Base-by-base conservation (phyloP, 2,797 vertebrate species). In the Neosilurus hyrtlii region DNA sequence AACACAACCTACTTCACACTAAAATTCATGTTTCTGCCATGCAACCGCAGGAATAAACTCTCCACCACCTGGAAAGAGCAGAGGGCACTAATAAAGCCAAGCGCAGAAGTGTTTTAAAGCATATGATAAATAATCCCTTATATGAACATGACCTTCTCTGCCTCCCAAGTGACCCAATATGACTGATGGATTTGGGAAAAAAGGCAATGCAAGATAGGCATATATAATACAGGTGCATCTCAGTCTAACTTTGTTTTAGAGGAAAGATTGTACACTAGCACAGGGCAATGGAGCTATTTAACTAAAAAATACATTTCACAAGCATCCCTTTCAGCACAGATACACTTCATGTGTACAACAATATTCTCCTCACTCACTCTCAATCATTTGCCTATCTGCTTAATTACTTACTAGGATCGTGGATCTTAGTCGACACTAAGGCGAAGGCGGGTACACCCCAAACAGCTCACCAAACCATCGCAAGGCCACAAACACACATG, bases 11-110 rank as follows among this genome's bases (percentile, higher is more conserved):
- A 9, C 52, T 57, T 57, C 57, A 24, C 73, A 54, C 54, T 59
- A 22, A 75, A 59, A 75, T 75, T 54, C 73, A 75, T 75, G 73
- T 59, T 35, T 75, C 54, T 16, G 56, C 30, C 11, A 3, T 56
- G 26, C 52, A 57, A 74, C 54, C 22, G 18, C 54, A 59, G 73
- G 54, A 52, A 75, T 43, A 59, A 59, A n/a, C 56, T 22, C 11
- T 59, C 52, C 15, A 73, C 68, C 12, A 52, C n/a, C 12, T 24
- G 26, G 54, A 20, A 11, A 43, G 56, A 76, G 18, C 56, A 22
- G 56, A 61, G 35, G 35, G 11, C 56, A 43, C 54, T 37, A 24
- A 12, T 49, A 75, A 59, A 61, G 11, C 54, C 56, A 37, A 54
- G 37, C 22, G 1, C 22, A 43, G 20, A 61, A 10, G 2, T 37